Base-by-base conservation (phyloP, 1,140 invertebrate species). In the Watersipora subatra region DNA sequence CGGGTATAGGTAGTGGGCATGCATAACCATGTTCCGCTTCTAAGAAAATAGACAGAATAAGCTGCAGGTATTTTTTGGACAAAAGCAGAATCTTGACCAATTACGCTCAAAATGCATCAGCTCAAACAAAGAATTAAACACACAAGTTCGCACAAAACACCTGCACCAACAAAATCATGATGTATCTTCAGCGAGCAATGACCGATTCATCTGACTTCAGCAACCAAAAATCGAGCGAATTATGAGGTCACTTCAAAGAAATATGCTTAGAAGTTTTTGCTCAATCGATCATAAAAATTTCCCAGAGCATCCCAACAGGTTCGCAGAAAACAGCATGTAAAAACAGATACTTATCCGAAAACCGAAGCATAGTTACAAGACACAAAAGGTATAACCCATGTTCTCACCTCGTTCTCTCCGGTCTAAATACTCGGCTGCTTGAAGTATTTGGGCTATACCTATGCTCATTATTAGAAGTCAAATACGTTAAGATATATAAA, bases 11-110 rank as follows among this genome's bases (percentile, higher is more conserved):
- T 79, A 88, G 83, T 74, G 87, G 87, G 72, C 88, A 89, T 75
- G 90, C 90, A 83, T 91, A 91, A 76, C 89, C 90, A 87, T 92
- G 90, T 84, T 91, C 90, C 74, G 88, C 88, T 84, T 90, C 89
- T 90, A 85, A 69, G 76, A 75, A 12, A 46, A 46, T 12, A 46
- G 34, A 7, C n/a, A 12, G 34, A 46, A 46, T 46, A 46, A n/a
- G n/a, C n/a, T n/a, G n/a, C n/a, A n/a, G n/a, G n/a, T n/a, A n/a
- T n/a, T n/a, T n/a, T n/a, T n/a, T n/a, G n/a, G n/a, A n/a, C n/a
- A n/a, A n/a, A n/a, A n/a, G n/a, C n/a, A n/a, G n/a, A n/a, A n/a
- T n/a, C n/a, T n/a, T n/a, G n/a, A n/a, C n/a, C n/a, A n/a, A n/a
- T n/a, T n/a, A n/a, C n/a, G n/a, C n/a, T 46, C n/a, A 46, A 46